These are phyloP conservation scores for Probaryconus sp. DNA, from an alignment of 1,140 invertebrate genomes.

Conservation along the genomic window DNA sequence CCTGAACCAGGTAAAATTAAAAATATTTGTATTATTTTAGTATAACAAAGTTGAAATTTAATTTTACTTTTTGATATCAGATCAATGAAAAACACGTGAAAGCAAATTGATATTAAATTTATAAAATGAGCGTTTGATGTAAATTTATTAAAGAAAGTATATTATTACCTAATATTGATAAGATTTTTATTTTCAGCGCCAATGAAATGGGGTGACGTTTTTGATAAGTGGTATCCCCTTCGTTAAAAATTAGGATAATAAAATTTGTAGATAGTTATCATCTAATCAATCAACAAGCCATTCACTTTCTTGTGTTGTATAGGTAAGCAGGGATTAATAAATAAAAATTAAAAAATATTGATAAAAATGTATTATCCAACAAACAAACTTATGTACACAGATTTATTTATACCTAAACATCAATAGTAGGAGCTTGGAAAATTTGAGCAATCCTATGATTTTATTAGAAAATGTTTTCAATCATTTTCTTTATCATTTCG, in stretches of 20 bases:
- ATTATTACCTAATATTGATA: too few relatives aligned
- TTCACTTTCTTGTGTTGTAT: constrained; percentile 10
- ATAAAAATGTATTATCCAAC: constrained; percentile 60
- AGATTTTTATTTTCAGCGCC: too few relatives aligned
- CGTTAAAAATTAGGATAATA: too few relatives aligned
- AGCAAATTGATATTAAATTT: too few relatives aligned
- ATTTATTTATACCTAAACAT: constrained; percentile 58
- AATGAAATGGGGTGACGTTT: too few relatives aligned
- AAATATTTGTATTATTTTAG: neutral
- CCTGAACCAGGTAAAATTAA: constrained; percentile 79
- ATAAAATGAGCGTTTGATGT: too few relatives aligned
- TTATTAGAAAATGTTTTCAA: constrained; percentile 7
- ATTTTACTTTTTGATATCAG: neutral
- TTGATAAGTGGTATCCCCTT: too few relatives aligned
- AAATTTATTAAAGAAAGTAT: too few relatives aligned
- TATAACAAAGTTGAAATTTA: neutral
- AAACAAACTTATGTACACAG: constrained; percentile 56
- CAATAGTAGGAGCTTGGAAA: constrained; percentile 36
- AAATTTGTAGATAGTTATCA: too few relatives aligned
- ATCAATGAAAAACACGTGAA: too few relatives aligned
- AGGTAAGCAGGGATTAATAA: constrained; percentile 25
- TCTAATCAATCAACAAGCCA: too few relatives aligned
- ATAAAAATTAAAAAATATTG: constrained; percentile 30
- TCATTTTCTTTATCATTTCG: constrained; percentile 14
- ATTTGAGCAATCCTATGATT: constrained; percentile 44